Evolutionary conservation across 2,113 vertebrate genomes (phyloP).

Genomic region (Strigops habroptila): DNA sequence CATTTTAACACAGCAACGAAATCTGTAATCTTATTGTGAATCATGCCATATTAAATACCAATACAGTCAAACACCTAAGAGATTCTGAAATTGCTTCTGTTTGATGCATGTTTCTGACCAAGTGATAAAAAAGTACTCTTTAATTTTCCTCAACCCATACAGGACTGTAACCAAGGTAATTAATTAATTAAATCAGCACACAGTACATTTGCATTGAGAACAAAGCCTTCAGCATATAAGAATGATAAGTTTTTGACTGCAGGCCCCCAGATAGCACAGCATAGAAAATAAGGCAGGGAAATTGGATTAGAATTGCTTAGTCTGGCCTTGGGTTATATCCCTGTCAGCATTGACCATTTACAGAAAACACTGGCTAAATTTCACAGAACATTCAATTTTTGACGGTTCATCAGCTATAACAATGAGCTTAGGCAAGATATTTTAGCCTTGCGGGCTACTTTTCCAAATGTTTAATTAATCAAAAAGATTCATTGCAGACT

Average conservation of each 20-base stretch:
- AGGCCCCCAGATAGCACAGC: not conserved
- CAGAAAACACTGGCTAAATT: not conserved
- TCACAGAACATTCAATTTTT: not conserved
- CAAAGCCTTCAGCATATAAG: not conserved
- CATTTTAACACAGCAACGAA: not conserved
- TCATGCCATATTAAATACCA: not conserved
- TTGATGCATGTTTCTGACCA: not conserved
- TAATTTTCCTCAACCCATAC: not conserved
- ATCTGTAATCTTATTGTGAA: not conserved
- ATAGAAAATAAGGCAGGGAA: not conserved
- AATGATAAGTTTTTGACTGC: not conserved
- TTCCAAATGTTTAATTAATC: not conserved
- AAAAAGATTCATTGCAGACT: not conserved
- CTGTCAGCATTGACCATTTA: not conserved
- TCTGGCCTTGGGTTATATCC: not conserved
- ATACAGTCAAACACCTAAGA: not conserved
- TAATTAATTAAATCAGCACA: not conserved
- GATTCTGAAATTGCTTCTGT: not conserved
- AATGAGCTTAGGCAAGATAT: not conserved
- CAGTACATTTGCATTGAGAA: not conserved
- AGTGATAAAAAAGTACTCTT: not conserved
- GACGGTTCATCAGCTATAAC: not conserved
- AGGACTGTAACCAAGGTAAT: not conserved
- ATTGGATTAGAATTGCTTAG: not conserved
- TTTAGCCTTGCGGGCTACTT: not conserved